Conservation (phyloP, 2,888 invertebrate genomes). For the Aleiodes alternator region DNA sequence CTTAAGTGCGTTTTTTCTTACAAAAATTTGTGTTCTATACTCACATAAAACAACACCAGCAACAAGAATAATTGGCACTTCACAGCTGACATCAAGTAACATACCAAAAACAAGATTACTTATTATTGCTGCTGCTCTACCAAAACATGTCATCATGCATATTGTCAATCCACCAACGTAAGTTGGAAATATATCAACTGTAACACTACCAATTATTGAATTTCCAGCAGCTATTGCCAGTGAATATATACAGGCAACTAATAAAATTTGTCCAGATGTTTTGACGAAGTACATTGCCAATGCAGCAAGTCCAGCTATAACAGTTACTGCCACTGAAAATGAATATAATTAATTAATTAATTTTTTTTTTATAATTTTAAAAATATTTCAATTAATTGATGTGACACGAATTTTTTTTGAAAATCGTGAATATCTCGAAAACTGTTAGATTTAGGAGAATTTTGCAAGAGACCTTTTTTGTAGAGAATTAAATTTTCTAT, state of each 20-base stretch:
- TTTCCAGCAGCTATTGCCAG: conserved; percentile 76
- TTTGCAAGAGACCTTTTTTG: too few relatives aligned
- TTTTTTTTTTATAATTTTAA: too few relatives aligned
- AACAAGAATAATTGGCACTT: conserved; percentile 81
- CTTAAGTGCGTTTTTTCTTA: too few relatives aligned
- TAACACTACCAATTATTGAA: conserved; percentile 70
- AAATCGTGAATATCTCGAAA: too few relatives aligned
- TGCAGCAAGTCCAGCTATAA: conserved; percentile 78
- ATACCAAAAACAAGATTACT: conserved; percentile 82
- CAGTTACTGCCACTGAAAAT: conserved; percentile 71
- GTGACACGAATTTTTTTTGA: too few relatives aligned
- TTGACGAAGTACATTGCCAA: conserved; percentile 79
- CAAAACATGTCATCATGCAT: conserved; percentile 81
- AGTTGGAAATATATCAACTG: conserved; percentile 74
- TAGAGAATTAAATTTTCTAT: too few relatives aligned
- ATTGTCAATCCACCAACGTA: conserved; percentile 80
- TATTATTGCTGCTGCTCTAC: conserved; percentile 81
- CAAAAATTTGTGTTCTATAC: conserved; percentile 50
- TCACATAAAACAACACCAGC: conserved; percentile 78
- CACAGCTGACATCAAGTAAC: conserved; percentile 80
- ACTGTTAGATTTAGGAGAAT: too few relatives aligned
- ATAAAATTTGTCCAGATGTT: conserved; percentile 79
- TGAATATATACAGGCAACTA: conserved; percentile 78
- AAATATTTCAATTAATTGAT: too few relatives aligned
- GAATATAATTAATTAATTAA: conserved; percentile 13